Base-by-base conservation (phyloP, 2,797 vertebrate genomes). In the Galagoides demidoff region DNA sequence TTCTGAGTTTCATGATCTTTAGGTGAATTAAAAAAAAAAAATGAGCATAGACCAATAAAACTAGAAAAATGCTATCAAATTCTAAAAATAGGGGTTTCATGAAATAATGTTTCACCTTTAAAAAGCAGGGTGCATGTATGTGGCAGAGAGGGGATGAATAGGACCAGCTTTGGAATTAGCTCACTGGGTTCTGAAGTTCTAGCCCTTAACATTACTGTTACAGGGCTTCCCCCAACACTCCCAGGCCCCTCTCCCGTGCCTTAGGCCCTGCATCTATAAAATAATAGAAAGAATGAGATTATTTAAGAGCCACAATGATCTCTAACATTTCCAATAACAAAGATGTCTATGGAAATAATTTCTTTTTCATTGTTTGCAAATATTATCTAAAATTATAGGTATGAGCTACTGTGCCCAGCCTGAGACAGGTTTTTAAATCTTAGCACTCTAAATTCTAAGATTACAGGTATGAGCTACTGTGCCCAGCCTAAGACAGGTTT, bases 271-370 rank as follows among this genome's bases (percentile, higher is more conserved):
- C 7, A 68, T 45, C 59, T 71, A 70, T 20, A 87, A 74, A 88
- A 52, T 10, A 45, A 29, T 87, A 66, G 27, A 31, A 37, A 95
- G 22, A 71, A 88, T 52, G 16, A 49, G 55, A 52, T 43, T 52
- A 92, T 82, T 94, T 94, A 92, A 61, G 76, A 89, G 83, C 39
- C 16, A 91, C 25, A 95, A 92, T 82, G 13, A 87, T 52, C 43
- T 68, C 59, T 88, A 84, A 25, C 45, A 27, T 94, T 87, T 11
- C 25, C 52, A 61, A 31, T 34, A 70, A 84, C 85, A 89, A 94
- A 93, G 89, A 59, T 59, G 34, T 39, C 70, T 63, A 70, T 87
- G 73, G 87, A 95, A 94, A 71, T 37, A 61, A 76, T 87, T 79
- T 3, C 14, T 92, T 92, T 95, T 37, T 70, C 6, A 89, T 12